phyloP scores from a whole-genome alignment of 2,797 vertebrate genomes.

The Fistularia commersonii region DNA sequence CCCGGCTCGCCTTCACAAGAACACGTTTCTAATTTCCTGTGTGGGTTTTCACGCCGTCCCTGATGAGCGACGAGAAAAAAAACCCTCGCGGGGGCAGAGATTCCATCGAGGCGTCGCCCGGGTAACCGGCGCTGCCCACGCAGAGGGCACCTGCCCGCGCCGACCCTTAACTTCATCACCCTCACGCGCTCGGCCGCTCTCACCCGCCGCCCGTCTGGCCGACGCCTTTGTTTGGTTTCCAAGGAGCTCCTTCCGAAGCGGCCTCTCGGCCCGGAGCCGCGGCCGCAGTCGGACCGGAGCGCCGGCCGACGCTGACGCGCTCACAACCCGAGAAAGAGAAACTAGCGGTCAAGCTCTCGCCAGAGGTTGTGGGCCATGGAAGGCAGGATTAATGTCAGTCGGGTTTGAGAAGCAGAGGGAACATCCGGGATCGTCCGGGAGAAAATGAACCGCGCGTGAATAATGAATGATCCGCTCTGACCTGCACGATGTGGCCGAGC shows the following conservation, averaged over 20 bases:
- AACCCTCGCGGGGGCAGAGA: conserved; percentile 21
- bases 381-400: conserved; percentile 31
- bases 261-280: conserved; percentile 46
- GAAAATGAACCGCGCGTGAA: conserved; percentile 52
- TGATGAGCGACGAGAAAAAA: conserved; percentile 10
- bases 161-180: conserved; percentile 26
- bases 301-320: conserved; percentile 12
- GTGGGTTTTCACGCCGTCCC: conserved; percentile 6
- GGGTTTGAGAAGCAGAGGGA: neutral
- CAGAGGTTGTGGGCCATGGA: conserved; percentile 36
- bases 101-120: conserved; percentile 57
- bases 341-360: too few species aligned
- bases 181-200: conserved; percentile 16
- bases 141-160: conserved; percentile 49
- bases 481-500: conserved; percentile 54
- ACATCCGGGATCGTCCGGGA: conserved; percentile 18
- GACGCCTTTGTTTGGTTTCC: conserved; percentile 70
- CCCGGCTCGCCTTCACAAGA: too few species aligned
- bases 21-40: neutral
- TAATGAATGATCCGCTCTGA: conserved; percentile 61
- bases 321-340: neutral
- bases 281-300: conserved; percentile 32
- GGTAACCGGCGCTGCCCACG: conserved; percentile 62
- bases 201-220: conserved; percentile 20
- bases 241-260: conserved; percentile 58